Evolutionary conservation across 1,140 invertebrate species (phyloP).

Genomic region (Drosophila pandora): DNA sequence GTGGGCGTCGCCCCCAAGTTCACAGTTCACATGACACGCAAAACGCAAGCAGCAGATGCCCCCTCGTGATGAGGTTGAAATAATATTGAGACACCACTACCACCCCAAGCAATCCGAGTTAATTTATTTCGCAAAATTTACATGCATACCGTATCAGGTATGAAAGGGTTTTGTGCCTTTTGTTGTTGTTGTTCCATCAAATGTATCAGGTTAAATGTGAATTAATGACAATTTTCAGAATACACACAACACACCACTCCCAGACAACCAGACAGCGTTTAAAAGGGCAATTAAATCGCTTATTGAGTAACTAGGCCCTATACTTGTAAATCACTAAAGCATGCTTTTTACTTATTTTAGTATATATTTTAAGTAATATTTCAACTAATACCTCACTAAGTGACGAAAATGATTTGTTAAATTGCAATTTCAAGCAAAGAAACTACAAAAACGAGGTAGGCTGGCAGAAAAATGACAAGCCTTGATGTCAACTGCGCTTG

Average conservation of each 20-base stretch:
- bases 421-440: too few species aligned
- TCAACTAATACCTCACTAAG: too few species aligned
- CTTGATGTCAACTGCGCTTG: too few species aligned
- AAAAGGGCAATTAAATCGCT: neutral
- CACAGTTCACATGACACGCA: conserved; percentile 39
- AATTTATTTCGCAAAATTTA: conserved; percentile 28
- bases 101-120: conserved; percentile 3
- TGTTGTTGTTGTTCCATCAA: neutral
- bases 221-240: neutral
- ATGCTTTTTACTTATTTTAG: too few species aligned
- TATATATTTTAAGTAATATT: too few species aligned
- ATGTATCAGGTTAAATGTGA: neutral
- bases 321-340: neutral
- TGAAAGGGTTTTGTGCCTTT: conserved; percentile 8
- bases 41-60: neutral
- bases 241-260: neutral
- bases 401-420: too few species aligned
- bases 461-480: too few species aligned
- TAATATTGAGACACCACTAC: conserved; percentile 1
- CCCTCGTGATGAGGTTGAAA: conserved; percentile 21
- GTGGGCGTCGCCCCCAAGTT: conserved; percentile 45
- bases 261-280: neutral
- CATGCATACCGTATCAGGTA: conserved; percentile 13
- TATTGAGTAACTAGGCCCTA: neutral
- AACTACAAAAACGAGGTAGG: too few species aligned